Evolutionary conservation across 2,888 invertebrate genomes (phyloP).

Genomic region (Diarsia mendica): DNA sequence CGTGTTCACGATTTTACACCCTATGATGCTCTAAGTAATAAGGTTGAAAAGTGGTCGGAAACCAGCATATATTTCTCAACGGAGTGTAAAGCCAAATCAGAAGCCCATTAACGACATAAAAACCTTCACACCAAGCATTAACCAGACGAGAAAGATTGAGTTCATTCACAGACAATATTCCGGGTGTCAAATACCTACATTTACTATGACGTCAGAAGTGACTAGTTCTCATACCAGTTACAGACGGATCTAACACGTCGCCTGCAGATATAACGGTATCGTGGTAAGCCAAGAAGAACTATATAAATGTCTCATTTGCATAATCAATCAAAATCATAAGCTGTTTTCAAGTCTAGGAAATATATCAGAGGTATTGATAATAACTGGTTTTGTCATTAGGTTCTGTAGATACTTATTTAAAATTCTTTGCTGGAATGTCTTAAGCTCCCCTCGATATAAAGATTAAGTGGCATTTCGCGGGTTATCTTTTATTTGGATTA

Average conservation of each 20-base stretch:
- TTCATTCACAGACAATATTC: slow-evolving; percentile 42
- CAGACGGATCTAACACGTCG: slow-evolving; percentile 41
- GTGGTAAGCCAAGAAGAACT: background rate
- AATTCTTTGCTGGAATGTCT: background rate
- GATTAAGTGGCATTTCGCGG: background rate
- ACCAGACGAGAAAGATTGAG: background rate
- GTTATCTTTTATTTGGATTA: background rate
- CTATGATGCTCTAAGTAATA: no score
- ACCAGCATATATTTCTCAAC: no score
- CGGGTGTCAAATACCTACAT: slow-evolving; percentile 5
- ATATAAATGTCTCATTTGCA: slow-evolving; percentile 21
- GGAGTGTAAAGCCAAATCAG: no score
- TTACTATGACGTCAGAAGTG: slow-evolving; percentile 44
- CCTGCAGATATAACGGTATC: slow-evolving; percentile 27
- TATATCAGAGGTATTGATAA: background rate
- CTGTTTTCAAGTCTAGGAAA: background rate
- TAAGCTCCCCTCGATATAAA: background rate
- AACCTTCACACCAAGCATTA: no score
- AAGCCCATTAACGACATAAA: no score
- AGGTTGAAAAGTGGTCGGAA: no score
- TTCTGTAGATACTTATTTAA: background rate
- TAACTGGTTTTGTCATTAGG: slow-evolving; percentile 12
- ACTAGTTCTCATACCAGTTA: slow-evolving; percentile 19
- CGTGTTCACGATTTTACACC: no score
- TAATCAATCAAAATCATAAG: slow-evolving; percentile 12